A percentile compares a stretch with the other conserved stretches of the same genome.
Evolutionary conservation across 2,797 vertebrate genomes (phyloP).

Genomic region (Halcyon leucocephala): DNA sequence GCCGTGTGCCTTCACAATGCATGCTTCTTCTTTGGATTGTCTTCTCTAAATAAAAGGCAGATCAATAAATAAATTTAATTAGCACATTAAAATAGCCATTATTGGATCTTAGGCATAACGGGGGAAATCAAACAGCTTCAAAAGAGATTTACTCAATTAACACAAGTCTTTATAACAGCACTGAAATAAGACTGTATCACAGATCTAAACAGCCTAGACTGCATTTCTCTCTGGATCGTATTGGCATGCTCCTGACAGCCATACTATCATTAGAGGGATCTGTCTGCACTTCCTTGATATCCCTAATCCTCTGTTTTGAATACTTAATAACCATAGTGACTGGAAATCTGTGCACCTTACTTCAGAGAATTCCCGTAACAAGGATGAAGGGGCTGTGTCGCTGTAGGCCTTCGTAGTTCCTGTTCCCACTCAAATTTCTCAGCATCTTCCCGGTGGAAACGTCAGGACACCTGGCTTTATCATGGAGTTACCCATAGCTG

Average conservation of each 20-base stretch:
- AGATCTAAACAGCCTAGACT: conserved; percentile 23
- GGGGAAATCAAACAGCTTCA: conserved; percentile 37
- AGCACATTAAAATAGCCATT: conserved; percentile 45
- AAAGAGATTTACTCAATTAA: conserved; percentile 56
- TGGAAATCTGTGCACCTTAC: not conserved
- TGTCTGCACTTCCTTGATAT: conserved; percentile 31
- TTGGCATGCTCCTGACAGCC: not conserved
- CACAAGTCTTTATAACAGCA: conserved; percentile 8
- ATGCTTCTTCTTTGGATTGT: conserved; percentile 18
- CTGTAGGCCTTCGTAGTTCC: not conserved
- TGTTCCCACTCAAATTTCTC: not conserved
- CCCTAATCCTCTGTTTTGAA: conserved; percentile 25
- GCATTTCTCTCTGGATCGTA: not conserved
- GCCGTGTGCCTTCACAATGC: not conserved
- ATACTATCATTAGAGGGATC: not conserved
- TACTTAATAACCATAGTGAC: not conserved
- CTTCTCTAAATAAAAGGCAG: conserved; percentile 30
- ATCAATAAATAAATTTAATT: conserved; percentile 71
- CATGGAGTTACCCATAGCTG: not conserved
- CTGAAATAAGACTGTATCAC: not conserved
- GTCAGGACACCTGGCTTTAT: not conserved
- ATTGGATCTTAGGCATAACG: not conserved
- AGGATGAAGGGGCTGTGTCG: not conserved
- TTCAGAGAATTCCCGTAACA: not conserved
- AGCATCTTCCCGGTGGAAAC: not conserved